Evolutionary conservation across 2,888 invertebrate genomes (phyloP), one percentile per base, ranked within the genome.

Genomic region (Melitaea athalia): DNA sequence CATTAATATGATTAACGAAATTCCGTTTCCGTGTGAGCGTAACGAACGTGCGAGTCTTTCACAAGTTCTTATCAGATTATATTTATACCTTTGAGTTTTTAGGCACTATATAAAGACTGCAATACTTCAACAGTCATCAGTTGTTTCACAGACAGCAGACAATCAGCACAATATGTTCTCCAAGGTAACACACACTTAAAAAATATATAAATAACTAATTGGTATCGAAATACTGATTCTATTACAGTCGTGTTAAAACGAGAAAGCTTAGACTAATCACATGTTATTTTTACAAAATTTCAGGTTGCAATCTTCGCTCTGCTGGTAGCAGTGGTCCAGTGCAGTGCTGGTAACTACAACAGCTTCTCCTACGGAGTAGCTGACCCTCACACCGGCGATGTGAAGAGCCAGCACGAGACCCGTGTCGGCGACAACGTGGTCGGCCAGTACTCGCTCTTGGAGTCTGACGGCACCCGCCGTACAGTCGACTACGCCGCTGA

Each of bases 401-500:
- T 85, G 65, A 93, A 93, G 76, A 89, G 84, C 80, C 93, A 93
- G 77, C 83, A 85, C 57, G 93, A 93, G 79, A 85, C 84, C 65
- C 87, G 93, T 52, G 84, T 84, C 57, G 93, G 93, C n/a, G 88
- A 89, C 79, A 85, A 84, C 67, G 93, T 93, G 15, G 88, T 89
- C 63, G 93, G 93, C 33, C 88, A 91, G 72, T 93, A 93, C 82
- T 92, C 93, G 59, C 84, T 93, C 63, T 79, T 86, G 72, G 93
- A 93, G 65, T 81, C 93, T 59, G 93, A 93, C 75, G 93, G 93
- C 76, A 89, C 89, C 62, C 86, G 87, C 71, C 89, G 93, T 73
- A 91, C 87, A 47, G 93, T 93, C 3, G 93, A 93, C 82, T 93
- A 93, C 82, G 90, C 90, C 50, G 92, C 93, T 24, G 93, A 93